A percentile compares a stretch with the other conserved stretches of the same genome.
These are phyloP conservation scores for Ligdia adustata DNA, from an alignment of 2,888 invertebrate species.

Conservation along the genomic window DNA sequence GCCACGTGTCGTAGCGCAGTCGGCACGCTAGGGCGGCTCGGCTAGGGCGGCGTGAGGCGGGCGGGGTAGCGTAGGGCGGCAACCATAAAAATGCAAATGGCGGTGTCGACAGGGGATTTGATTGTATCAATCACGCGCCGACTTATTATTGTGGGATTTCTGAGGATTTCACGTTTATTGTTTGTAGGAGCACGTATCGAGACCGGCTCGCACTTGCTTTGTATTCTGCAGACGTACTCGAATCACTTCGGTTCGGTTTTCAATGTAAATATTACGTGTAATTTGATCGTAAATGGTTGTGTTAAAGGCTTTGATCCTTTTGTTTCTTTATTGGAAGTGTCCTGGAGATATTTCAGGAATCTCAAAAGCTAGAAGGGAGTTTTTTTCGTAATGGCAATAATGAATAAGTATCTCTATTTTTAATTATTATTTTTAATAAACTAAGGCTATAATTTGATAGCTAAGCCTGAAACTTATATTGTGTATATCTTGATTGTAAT, in stretches of 20 bases:
- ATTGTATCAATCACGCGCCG: constrained; percentile 75
- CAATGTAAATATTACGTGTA: constrained; percentile 8
- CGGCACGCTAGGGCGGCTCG: no score
- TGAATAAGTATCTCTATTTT: no score
- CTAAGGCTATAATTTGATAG: no score
- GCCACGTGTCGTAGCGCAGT: no score
- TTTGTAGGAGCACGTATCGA: constrained; percentile 39
- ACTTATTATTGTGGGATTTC: constrained; percentile 74
- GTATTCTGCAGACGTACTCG: constrained; percentile 2
- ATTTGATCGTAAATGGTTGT: constrained; percentile 9
- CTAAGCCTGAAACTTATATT: no score
- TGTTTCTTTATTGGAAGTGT: background rate
- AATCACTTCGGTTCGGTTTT: background rate
- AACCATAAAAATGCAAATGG: constrained; percentile 84
- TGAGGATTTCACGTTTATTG: constrained; percentile 63
- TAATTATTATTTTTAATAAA: no score
- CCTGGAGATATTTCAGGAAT: no score
- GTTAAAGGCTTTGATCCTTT: background rate
- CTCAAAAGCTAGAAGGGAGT: no score
- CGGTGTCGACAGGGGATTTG: constrained; percentile 82
- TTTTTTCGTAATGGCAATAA: no score
- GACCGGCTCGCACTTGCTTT: background rate
- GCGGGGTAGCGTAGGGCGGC: constrained; percentile 45
- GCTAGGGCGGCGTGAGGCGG: background rate
- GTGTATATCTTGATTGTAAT: no score